These are phyloP conservation scores for Coenonympha glycerion DNA, from an alignment of 2,888 invertebrate genomes.

Conservation along the genomic window DNA sequence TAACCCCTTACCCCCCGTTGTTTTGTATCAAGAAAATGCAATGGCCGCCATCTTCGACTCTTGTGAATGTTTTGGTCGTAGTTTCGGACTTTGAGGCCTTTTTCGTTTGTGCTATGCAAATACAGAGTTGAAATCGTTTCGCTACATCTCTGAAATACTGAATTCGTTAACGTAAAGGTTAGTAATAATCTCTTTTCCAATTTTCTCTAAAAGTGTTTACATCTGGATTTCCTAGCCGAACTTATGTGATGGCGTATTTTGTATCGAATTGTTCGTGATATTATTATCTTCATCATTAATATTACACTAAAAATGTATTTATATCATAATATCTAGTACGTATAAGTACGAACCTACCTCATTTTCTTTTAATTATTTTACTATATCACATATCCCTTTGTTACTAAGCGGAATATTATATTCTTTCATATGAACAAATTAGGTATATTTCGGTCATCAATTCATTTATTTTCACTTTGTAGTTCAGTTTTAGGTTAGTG, in stretches of 20 bases:
- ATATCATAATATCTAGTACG: slow-evolving; percentile 45
- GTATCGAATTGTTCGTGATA: slow-evolving; percentile 50
- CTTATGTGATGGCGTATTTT: slow-evolving; percentile 77
- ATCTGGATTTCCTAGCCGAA: slow-evolving; percentile 79
- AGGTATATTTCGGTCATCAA: slow-evolving; percentile 23
- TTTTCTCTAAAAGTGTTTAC: slow-evolving; percentile 82
- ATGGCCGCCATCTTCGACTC: slow-evolving; percentile 91
- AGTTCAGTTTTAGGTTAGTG: slow-evolving; percentile 51
- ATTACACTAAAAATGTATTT: slow-evolving; percentile 25
- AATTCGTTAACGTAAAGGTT: slow-evolving; percentile 55
- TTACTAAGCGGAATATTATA: slow-evolving; percentile 51
- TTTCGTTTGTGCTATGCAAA: slow-evolving; percentile 67
- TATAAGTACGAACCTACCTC: slow-evolving; percentile 68
- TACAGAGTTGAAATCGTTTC: slow-evolving; percentile 63
- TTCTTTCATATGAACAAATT: slow-evolving; percentile 23
- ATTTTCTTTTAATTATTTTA: slow-evolving; percentile 64
- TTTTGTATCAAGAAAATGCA: slow-evolving; percentile 88
- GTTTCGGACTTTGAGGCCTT: slow-evolving; percentile 68
- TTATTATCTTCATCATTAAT: slow-evolving; percentile 29
- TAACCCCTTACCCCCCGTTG: slow-evolving; percentile 73
- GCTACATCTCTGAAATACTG: slow-evolving; percentile 56
- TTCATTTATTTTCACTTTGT: slow-evolving; percentile 30
- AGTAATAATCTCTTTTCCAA: slow-evolving; percentile 50
- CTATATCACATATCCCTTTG: slow-evolving; percentile 58
- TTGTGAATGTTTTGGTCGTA: slow-evolving; percentile 85